These are phyloP conservation scores for Malurus alboscapulatus DNA, from an alignment of 2,113 vertebrate species.

Conservation along the genomic window DNA sequence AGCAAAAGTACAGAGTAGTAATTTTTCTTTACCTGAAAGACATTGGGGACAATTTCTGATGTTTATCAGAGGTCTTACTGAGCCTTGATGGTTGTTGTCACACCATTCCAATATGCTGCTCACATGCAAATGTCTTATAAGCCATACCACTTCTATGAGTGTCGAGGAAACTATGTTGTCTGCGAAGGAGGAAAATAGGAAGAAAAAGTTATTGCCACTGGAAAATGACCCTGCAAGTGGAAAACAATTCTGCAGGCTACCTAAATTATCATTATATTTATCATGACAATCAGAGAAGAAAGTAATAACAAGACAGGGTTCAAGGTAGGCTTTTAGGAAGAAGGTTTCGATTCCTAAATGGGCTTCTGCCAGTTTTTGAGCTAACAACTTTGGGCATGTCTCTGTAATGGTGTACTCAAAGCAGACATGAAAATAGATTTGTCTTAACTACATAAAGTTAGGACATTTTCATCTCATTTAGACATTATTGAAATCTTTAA, in stretches of 20 bases:
- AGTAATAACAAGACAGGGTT: not conserved
- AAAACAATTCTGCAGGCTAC: not conserved
- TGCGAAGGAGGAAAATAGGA: not conserved
- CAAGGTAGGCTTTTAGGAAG: not conserved
- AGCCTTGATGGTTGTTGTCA: not conserved
- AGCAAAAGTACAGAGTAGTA: not conserved
- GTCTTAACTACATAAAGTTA: not conserved
- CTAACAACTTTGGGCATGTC: not conserved
- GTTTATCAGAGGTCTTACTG: not conserved
- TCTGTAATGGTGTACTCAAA: not conserved
- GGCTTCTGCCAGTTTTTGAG: not conserved
- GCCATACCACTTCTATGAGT: not conserved
- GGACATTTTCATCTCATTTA: not conserved
- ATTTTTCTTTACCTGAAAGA: not conserved
- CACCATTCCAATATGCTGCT: not conserved
- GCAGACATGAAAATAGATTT: not conserved
- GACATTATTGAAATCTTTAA: not conserved
- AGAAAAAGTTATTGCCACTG: not conserved
- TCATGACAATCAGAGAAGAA: not conserved
- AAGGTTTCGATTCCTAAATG: not conserved
- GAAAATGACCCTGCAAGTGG: not conserved
- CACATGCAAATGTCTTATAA: not conserved
- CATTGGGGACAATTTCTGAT: not conserved
- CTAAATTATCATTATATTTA: not conserved
- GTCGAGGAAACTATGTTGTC: not conserved